These are phyloP conservation scores for Cheilinus undulatus DNA, from an alignment of 2,113 vertebrate species.

Conservation along the genomic window DNA sequence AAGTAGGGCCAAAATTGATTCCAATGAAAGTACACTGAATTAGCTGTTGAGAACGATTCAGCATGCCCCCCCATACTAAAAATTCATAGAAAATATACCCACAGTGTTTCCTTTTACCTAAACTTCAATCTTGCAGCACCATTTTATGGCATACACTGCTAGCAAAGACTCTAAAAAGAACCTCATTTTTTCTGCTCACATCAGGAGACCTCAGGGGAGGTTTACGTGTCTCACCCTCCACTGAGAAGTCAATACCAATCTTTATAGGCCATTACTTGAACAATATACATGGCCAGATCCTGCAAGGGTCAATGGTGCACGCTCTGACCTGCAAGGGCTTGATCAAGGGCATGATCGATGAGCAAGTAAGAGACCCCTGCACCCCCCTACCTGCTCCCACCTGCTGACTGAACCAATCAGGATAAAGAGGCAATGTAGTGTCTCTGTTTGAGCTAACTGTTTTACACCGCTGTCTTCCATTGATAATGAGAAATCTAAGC, in stretches of 20 bases:
- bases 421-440: conserved; percentile 13
- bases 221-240: conserved; percentile 28
- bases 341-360: conserved; percentile 60
- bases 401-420: conserved; percentile 43
- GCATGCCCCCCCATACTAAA: conserved; percentile 13
- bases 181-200: conserved; percentile 25
- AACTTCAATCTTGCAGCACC: conserved; percentile 5
- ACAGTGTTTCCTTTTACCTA: conserved; percentile 3
- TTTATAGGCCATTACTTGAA: conserved; percentile 62
- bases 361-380: neutral
- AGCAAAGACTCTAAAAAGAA: neutral
- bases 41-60: conserved; percentile 27
- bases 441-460: conserved; percentile 58
- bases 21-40: conserved; percentile 28
- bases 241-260: conserved; percentile 58
- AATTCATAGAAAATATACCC: neutral
- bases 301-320: conserved; percentile 11
- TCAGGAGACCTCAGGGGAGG: conserved; percentile 10
- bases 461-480: conserved; percentile 32
- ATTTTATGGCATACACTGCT: conserved; percentile 14
- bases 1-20: conserved; percentile 49
- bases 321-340: conserved; percentile 31
- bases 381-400: conserved; percentile 4
- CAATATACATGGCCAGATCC: conserved; percentile 52
- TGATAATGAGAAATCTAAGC: conserved; percentile 56